Percentiles rank a stretch among this genome's conserved stretches.
Evolutionary conservation across 2,797 vertebrate genomes (phyloP).

Genomic region (Malurus leucopterus): DNA sequence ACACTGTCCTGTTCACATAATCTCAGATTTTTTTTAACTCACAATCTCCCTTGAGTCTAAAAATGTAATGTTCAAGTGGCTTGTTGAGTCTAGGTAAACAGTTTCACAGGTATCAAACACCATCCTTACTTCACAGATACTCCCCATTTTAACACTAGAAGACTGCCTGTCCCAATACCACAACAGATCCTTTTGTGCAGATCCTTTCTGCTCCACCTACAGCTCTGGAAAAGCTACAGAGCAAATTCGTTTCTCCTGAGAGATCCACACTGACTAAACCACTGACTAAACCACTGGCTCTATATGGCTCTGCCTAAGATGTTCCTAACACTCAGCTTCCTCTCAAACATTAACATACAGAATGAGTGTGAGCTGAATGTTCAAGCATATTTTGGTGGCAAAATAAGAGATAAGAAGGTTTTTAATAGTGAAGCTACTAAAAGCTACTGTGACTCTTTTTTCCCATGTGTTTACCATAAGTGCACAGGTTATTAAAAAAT

Average conservation of each 20-base stretch:
- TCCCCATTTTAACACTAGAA: neutral
- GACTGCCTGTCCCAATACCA: neutral
- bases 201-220: neutral
- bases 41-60: neutral
- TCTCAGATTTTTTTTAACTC: neutral
- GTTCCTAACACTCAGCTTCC: neutral
- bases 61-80: neutral
- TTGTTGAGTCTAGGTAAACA: neutral
- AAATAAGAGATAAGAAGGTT: neutral
- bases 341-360: neutral
- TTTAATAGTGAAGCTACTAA: neutral
- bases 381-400: neutral
- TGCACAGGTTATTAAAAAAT: neutral
- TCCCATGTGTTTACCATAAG: neutral
- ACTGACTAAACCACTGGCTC: neutral
- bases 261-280: neutral
- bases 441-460: neutral
- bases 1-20: neutral
- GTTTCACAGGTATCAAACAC: neutral
- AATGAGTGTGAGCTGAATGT: neutral
- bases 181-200: neutral
- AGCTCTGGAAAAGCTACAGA: neutral
- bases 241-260: neutral
- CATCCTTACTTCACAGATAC: neutral
- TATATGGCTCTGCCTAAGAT: neutral